phyloP scores from a whole-genome alignment of 2,797 vertebrate genomes.

The Eupleurogrammus muticus region DNA sequence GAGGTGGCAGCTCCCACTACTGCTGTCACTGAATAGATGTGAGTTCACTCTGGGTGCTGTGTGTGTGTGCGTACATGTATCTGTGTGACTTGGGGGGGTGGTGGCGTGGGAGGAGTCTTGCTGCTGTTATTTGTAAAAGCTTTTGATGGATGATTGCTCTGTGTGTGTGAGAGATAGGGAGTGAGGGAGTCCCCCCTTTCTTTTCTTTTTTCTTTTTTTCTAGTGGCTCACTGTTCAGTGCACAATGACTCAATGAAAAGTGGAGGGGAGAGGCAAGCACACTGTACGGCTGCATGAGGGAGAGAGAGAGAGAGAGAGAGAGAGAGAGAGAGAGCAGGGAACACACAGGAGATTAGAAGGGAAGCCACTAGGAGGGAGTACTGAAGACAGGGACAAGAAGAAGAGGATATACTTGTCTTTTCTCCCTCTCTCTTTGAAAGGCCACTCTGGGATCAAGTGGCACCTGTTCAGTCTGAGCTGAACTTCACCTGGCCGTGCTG shows the following conservation, averaged over 20 bases:
- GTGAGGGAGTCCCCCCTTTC: constrained; percentile 69
- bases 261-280: constrained; percentile 69
- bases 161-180: constrained; percentile 59
- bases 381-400: constrained; percentile 37
- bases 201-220: constrained; percentile 48
- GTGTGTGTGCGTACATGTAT: constrained; percentile 26
- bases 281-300: constrained; percentile 66
- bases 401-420: constrained; percentile 54
- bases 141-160: constrained; percentile 81
- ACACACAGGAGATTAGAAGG: constrained; percentile 55
- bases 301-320: constrained; percentile 45
- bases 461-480: constrained; percentile 42
- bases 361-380: constrained; percentile 51
- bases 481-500: constrained; percentile 49
- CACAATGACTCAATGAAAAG: constrained; percentile 82
- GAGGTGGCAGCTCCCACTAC: constrained; percentile 59
- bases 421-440: constrained; percentile 34
- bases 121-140: constrained; percentile 82
- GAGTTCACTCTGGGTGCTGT: constrained; percentile 69
- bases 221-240: constrained; percentile 73
- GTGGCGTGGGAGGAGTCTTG: constrained; percentile 70
- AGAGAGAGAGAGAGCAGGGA: constrained; percentile 27
- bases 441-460: constrained; percentile 63
- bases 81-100: constrained; percentile 26
- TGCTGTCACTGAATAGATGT: constrained; percentile 71